Evolutionary conservation across 92 coral and sea anemone species (phyloP).

Genomic region (Parazoanthus swiftii): DNA sequence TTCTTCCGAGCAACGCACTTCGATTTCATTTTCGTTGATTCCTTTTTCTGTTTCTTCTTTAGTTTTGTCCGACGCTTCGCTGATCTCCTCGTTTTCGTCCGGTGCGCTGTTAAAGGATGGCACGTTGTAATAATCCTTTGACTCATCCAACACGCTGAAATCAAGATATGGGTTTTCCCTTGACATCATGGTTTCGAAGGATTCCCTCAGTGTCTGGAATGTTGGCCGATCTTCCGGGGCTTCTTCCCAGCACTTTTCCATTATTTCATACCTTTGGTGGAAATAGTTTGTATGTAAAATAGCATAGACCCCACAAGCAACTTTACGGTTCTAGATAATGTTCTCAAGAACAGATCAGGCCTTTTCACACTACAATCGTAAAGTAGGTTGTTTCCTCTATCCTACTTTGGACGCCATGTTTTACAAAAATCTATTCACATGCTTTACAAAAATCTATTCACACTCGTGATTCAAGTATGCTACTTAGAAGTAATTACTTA

Average conservation of each 20-base stretch:
- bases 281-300: background rate
- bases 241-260: conserved; percentile 28
- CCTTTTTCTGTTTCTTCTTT: background rate
- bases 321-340: too few relatives aligned
- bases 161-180: conserved; percentile 41
- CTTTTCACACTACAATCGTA: too few relatives aligned
- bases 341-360: too few relatives aligned
- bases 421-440: too few relatives aligned
- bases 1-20: background rate
- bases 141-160: conserved; percentile 34
- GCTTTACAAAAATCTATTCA: too few relatives aligned
- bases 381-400: too few relatives aligned
- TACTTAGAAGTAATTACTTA: too few relatives aligned
- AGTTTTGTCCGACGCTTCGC: background rate
- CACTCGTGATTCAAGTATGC: too few relatives aligned
- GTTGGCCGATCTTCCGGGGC: conserved; percentile 31
- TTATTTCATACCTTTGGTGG: conserved; percentile 23
- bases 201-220: conserved; percentile 21
- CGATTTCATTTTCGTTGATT: background rate
- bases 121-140: conserved; percentile 32
- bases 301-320: background rate
- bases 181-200: conserved; percentile 33
- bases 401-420: too few relatives aligned
- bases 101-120: conserved; percentile 39
- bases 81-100: conserved; percentile 6